Evolutionary conservation across 2,888 invertebrate species (phyloP).

Genomic region (Synergus gifuensis): DNA sequence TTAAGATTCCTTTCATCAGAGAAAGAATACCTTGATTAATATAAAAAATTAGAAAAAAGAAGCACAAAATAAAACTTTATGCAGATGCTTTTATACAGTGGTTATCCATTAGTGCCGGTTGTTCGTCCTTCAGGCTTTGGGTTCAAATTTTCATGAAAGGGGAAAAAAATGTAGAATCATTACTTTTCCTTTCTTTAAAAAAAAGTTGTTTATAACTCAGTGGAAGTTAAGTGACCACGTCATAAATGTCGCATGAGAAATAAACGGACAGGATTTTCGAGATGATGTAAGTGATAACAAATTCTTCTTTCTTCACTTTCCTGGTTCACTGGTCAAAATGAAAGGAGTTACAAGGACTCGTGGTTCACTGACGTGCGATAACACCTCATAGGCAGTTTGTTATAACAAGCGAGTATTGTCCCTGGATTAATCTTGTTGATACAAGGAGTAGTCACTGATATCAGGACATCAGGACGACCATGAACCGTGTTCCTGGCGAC

Average conservation of each 20-base stretch:
- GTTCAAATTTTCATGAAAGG: neutral
- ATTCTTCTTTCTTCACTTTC: neutral
- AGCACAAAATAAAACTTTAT: no score
- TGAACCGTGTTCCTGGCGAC: slow-evolving; percentile 30
- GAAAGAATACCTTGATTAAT: no score
- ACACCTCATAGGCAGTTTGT: neutral
- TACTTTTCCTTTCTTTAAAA: neutral
- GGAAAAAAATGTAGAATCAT: neutral
- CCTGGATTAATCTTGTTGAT: slow-evolving; percentile 23
- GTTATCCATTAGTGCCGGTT: no score
- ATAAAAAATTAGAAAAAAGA: no score
- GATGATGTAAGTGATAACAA: neutral
- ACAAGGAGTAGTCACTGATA: neutral
- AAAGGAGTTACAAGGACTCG: neutral
- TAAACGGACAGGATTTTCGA: neutral
- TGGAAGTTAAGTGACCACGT: neutral
- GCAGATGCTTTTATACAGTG: no score
- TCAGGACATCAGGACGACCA: slow-evolving; percentile 25
- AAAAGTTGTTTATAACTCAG: neutral
- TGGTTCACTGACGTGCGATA: neutral
- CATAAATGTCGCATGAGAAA: neutral
- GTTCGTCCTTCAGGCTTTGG: no score
- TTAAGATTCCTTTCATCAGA: no score
- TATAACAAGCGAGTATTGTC: slow-evolving; percentile 4
- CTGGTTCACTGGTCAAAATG: slow-evolving; percentile 1